Percentiles rank a stretch among this genome's conserved stretches.
Conservation (phyloP, 2,888 invertebrate species). For the Dasysyrphus albostriatus region DNA sequence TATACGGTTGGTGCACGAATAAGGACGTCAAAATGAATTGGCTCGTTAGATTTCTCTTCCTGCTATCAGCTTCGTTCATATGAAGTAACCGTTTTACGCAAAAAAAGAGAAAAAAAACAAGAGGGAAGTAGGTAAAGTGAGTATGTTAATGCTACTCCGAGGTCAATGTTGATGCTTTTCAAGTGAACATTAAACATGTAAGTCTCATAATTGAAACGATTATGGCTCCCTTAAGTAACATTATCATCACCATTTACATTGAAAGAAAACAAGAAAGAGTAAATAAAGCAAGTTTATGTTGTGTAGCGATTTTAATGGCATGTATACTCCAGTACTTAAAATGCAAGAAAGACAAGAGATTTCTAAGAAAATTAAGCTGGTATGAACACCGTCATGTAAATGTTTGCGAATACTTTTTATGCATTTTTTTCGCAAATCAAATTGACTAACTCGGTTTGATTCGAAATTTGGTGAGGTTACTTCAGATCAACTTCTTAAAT, state of each 20-base stretch:
- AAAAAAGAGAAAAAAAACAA: background rate
- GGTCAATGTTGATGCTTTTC: slow-evolving; percentile 14
- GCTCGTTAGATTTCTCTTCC: background rate
- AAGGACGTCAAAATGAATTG: background rate
- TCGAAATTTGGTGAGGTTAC: too few relatives aligned
- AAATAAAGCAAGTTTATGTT: background rate
- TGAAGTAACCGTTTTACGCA: background rate
- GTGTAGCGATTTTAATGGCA: background rate
- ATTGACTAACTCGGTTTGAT: too few relatives aligned
- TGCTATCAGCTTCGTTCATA: background rate
- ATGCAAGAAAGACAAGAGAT: background rate
- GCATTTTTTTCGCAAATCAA: too few relatives aligned
- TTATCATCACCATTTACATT: slow-evolving; percentile 5
- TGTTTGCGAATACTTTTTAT: too few relatives aligned
- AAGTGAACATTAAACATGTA: slow-evolving; percentile 24
- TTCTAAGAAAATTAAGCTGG: background rate
- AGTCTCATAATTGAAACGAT: slow-evolving; percentile 12
- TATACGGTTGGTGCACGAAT: slow-evolving; percentile 2
- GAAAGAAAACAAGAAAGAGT: background rate
- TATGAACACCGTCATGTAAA: too few relatives aligned
- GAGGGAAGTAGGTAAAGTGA: background rate
- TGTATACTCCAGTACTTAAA: background rate
- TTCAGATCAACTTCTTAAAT: too few relatives aligned
- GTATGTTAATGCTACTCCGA: slow-evolving; percentile 11
- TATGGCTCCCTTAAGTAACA: slow-evolving; percentile 4